Conservation (phyloP, 2,888 invertebrate genomes). For the Glaucopsyche alexis region DNA sequence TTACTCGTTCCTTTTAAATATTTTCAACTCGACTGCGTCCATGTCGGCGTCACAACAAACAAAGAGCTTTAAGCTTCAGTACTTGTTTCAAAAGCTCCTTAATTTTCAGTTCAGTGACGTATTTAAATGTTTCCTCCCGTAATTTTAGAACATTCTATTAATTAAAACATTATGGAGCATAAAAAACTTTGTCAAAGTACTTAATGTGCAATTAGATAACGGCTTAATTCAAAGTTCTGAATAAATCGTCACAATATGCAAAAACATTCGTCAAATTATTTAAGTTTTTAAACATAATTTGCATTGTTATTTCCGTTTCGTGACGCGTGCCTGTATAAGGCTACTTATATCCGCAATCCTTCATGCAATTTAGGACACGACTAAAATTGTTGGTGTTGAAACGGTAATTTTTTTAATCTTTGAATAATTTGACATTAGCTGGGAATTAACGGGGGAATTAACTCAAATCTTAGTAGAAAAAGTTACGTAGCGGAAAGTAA, state of each 20-base stretch:
- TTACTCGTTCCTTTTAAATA: neutral
- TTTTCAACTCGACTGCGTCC: neutral
- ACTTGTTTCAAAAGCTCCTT: constrained; percentile 2
- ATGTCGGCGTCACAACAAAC: neutral
- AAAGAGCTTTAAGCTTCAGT: constrained; percentile 10
- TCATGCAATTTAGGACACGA: constrained; percentile 17
- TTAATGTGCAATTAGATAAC: too few species aligned
- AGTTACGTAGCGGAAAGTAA: neutral
- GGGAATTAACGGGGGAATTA: neutral
- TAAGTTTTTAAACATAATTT: neutral
- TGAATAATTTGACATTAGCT: too few species aligned
- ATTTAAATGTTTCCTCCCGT: neutral
- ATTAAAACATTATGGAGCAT: neutral
- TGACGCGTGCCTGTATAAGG: neutral
- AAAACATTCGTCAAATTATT: too few species aligned
- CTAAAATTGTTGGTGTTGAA: neutral
- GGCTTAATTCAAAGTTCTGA: too few species aligned
- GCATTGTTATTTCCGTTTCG: neutral
- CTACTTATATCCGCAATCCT: neutral
- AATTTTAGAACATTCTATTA: neutral
- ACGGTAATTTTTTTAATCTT: neutral
- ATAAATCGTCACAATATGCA: too few species aligned
- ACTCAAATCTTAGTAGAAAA: neutral
- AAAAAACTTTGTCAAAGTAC: too few species aligned
- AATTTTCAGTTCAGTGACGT: neutral